Evolutionary conservation across 2,113 vertebrate species (phyloP), one percentile per base, ranked within the genome.

Genomic region (Melanerpes aurifrons): DNA sequence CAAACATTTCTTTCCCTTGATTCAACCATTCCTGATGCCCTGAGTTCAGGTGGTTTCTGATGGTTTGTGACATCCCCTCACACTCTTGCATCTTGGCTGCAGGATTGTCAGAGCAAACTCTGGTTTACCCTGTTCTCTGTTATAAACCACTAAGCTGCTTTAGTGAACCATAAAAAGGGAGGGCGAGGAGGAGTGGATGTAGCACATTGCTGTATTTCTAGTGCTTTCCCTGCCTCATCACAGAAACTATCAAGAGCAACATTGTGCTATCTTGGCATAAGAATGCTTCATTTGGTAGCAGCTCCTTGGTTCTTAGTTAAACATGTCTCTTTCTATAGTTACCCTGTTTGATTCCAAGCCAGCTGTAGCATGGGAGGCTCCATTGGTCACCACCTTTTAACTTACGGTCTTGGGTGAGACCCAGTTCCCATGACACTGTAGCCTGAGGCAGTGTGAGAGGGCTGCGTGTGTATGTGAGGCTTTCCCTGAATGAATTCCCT

Each of bases 201-300:
- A 82, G 78, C 86, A 90, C 91, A 88, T 94, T 96, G 95, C 92
- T 93, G 50, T 84, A 82, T 76, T 97, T 79, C 83, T 82, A 94
- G 76, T 78, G 59, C 84, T 95, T 97, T 92, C 78, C 95, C 89
- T 96, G 80, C 92, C 69, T 76, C 29, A 10, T 87, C 96, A 90
- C 74, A 87, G 71, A 96, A 94, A 78, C 47, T 62, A 92, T 98
- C 95, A 97, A 97, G 94, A 92, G 96, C 56, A 69, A 94, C 82
- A 96, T 97, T 97, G 96, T 97, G 28, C 50, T 86, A 4, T 66
- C 80, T 94, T 97, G 97, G 96, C 96, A 97, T 48, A 78, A 96
- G 97, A 97, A 97, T 96, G 82, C 88, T 73, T 63, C 63, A 45
- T 94, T 98, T 96, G 97, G 93, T 96, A 92, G 47, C 48, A 87